Evolutionary conservation across 2,113 vertebrate species (phyloP), one percentile per base, ranked within the genome.

Genomic region (Tachysurus vachellii): DNA sequence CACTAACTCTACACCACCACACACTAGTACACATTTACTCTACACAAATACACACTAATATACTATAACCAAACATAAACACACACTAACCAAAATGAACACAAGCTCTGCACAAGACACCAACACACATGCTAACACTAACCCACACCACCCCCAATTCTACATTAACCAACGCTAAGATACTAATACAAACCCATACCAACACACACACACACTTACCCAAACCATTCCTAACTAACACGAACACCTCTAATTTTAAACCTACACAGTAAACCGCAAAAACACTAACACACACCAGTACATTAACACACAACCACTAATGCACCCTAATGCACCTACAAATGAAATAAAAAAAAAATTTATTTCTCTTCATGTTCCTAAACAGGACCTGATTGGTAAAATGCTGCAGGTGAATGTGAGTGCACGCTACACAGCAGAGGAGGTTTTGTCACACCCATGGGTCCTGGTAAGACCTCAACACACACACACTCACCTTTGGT

Each of bases 341-440:
- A n/a, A n/a, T n/a, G n/a, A n/a, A n/a, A n/a, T n/a, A n/a, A n/a
- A n/a, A n/a, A n/a, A n/a, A n/a, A n/a, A n/a, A n/a, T n/a, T n/a
- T n/a, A 50, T n/a, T 16, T 54, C 3, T 61, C 1, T 42, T 26
- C 82, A 56, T 93, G 82, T 85, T 64, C 85, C 64, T 87, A 88
- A 80, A 21, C 89, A 99, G 98, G 98, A 98, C 91, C 94, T 99
- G 93, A 99, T 99, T 87, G 96, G 97, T 91, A 96, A 97, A 89
- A 99, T 99, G 98, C 95, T 99, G 85, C 98, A 99, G 88, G 98
- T 99, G 91, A 97, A 99, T 31, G 96, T 97, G 13, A 98, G 98
- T 84, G 96, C 95, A 13, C 96, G 98, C 73, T 99, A 96, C 82
- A 98, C 97, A 3, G 98, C 98, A 0, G 97, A 97, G 83, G 96